Evolutionary conservation across 2,797 vertebrate genomes (phyloP).

Genomic region (Diplodus sargus): DNA sequence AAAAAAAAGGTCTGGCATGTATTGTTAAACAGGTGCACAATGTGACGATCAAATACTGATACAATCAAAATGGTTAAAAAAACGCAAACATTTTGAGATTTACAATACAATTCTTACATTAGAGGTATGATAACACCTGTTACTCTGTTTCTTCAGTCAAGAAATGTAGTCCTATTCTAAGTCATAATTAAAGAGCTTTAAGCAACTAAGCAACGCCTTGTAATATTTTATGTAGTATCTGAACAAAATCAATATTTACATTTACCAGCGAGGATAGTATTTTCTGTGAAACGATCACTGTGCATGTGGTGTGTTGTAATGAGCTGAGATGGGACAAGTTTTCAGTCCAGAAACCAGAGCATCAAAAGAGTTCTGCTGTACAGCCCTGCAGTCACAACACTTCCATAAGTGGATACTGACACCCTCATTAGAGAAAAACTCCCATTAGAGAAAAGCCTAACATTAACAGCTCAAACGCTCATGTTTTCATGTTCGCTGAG

Average conservation of each 20-base stretch:
- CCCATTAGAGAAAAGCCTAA: slow-evolving; percentile 39
- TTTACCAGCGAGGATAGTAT: not conserved
- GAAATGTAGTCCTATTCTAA: not conserved
- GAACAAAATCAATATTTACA: slow-evolving; percentile 2
- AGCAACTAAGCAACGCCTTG: not conserved
- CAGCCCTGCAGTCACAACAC: slow-evolving; percentile 36
- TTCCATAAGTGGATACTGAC: slow-evolving; percentile 38
- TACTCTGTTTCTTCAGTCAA: not conserved
- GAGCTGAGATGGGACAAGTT: slow-evolving; percentile 1
- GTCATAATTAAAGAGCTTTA: not conserved
- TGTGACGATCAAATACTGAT: too few species aligned
- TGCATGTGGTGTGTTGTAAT: slow-evolving; percentile 8
- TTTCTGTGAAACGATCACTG: not conserved
- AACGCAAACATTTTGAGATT: too few species aligned
- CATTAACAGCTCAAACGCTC: slow-evolving; percentile 18
- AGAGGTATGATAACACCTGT: not conserved
- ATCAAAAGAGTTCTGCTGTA: slow-evolving; percentile 14
- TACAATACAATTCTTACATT: not conserved
- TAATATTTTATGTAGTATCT: not conserved
- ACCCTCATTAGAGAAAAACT: slow-evolving; percentile 46
- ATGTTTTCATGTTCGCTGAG: slow-evolving; percentile 25
- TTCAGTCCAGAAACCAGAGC: slow-evolving; percentile 5
- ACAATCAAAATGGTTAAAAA: too few species aligned
- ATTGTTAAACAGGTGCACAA: too few species aligned
- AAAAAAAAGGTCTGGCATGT: too few species aligned